Conservation (phyloP, 1,140 invertebrate genomes). For the Dreissena polymorpha region DNA sequence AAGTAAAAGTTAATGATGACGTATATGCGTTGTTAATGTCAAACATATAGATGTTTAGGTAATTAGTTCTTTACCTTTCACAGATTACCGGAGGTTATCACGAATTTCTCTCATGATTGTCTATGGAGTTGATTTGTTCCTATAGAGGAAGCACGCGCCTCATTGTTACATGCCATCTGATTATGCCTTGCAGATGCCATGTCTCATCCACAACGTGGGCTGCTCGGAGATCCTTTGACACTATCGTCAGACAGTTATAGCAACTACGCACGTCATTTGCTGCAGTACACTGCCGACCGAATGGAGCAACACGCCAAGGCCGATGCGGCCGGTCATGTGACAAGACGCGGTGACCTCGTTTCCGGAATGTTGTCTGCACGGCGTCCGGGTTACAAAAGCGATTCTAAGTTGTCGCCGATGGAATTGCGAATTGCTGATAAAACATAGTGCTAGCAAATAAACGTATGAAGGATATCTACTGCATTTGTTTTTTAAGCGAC, state of each 20-base stretch:
- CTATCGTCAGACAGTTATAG: background rate
- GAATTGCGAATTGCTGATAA: no score
- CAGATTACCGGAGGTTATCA: background rate
- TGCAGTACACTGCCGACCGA: background rate
- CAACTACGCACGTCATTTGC: constrained; percentile 1
- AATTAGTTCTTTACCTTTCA: background rate
- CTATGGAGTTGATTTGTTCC: background rate
- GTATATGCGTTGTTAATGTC: no score
- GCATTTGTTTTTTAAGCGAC: no score
- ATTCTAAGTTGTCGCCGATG: no score
- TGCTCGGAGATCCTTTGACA: background rate
- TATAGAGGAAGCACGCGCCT: background rate
- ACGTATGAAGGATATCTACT: no score
- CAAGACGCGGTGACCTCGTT: no score
- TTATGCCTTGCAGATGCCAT: background rate
- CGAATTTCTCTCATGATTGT: background rate
- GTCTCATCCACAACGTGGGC: background rate
- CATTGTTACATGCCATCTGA: background rate
- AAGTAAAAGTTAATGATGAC: no score
- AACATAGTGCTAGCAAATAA: no score
- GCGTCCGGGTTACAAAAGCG: no score
- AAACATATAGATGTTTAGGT: no score
- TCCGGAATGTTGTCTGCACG: no score
- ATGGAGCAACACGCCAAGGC: background rate
- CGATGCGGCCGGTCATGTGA: no score